Evolutionary conservation across 2,797 vertebrate genomes (phyloP).

Genomic region (Heliangelus exortis): DNA sequence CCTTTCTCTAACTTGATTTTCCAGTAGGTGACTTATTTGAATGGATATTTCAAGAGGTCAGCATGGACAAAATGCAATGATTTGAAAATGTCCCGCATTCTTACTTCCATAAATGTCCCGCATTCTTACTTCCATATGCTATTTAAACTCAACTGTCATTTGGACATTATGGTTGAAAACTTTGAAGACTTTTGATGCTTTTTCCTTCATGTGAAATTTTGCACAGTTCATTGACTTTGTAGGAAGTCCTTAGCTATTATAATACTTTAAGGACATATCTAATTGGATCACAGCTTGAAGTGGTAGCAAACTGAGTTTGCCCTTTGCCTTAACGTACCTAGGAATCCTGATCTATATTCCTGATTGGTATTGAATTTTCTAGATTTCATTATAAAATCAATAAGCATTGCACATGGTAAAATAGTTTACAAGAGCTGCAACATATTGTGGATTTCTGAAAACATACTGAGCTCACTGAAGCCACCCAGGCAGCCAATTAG

Average conservation of each 20-base stretch:
- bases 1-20: conserved; percentile 15
- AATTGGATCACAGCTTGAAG: conserved; percentile 82
- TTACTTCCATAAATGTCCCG: background rate
- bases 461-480: conserved; percentile 79
- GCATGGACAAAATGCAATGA: background rate
- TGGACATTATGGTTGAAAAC: background rate
- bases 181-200: conserved; percentile 14
- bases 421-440: conserved; percentile 84
- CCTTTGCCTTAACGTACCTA: conserved; percentile 80
- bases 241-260: conserved; percentile 66
- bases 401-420: conserved; percentile 79
- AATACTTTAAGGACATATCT: conserved; percentile 75
- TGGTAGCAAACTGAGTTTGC: conserved; percentile 77
- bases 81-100: background rate
- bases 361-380: conserved; percentile 88
- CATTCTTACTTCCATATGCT: background rate
- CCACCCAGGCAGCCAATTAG: conserved; percentile 84
- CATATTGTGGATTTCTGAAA: conserved; percentile 81
- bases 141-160: background rate
- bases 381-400: conserved; percentile 92
- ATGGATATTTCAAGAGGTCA: conserved; percentile 32
- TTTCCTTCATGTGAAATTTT: conserved; percentile 10
- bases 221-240: conserved; percentile 48
- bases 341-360: conserved; percentile 84
- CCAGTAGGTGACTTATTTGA: background rate